Evolutionary conservation across 2,888 invertebrate genomes (phyloP).

Genomic region (Octodonta nipae): DNA sequence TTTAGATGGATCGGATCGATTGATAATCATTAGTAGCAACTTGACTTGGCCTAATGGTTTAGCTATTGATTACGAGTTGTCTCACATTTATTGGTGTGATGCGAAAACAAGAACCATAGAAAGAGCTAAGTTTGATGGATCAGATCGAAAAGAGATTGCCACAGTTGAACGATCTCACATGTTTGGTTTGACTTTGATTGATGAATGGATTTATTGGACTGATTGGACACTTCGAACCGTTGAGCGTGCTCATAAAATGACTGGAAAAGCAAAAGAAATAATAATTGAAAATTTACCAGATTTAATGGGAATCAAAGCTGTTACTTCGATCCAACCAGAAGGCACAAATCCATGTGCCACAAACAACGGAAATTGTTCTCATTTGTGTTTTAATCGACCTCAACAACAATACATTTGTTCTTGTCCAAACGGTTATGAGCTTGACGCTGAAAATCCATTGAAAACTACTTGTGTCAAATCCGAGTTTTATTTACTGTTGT

Average conservation of each 20-base stretch:
- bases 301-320: too few relatives aligned
- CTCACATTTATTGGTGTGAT: constrained; percentile 77
- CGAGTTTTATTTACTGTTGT: too few relatives aligned
- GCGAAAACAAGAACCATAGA: constrained; percentile 69
- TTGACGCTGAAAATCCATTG: too few relatives aligned
- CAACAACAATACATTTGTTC: too few relatives aligned
- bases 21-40: constrained; percentile 50
- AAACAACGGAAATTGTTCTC: too few relatives aligned
- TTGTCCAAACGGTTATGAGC: too few relatives aligned
- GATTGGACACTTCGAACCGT: constrained; percentile 71
- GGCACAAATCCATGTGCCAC: too few relatives aligned
- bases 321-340: too few relatives aligned
- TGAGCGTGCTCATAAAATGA: constrained; percentile 62
- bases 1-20: constrained; percentile 70
- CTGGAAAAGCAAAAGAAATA: constrained; percentile 52
- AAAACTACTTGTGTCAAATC: too few relatives aligned
- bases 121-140: constrained; percentile 65
- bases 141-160: constrained; percentile 57
- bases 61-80: constrained; percentile 60
- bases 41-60: constrained; percentile 78
- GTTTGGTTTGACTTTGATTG: constrained; percentile 66
- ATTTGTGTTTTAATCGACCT: too few relatives aligned
- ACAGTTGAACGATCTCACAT: too few relatives aligned
- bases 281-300: constrained; percentile 58
- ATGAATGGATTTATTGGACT: constrained; percentile 69